Percentiles rank a stretch among this genome's conserved stretches.
Evolutionary conservation across 1,140 invertebrate species (phyloP).

Genomic region (Dendroctonus valens): DNA sequence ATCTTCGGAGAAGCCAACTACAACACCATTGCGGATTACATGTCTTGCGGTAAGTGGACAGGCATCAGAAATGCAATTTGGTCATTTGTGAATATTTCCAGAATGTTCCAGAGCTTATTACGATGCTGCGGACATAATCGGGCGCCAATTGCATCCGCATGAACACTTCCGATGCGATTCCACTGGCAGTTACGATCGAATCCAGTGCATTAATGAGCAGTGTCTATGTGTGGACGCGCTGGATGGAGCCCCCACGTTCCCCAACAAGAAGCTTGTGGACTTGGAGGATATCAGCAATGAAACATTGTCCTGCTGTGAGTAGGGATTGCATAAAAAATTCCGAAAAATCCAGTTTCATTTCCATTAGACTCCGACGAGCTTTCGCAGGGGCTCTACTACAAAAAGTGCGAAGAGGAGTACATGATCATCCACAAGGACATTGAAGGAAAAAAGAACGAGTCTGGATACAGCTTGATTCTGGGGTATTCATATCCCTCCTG

Average conservation of each 20-base stretch:
- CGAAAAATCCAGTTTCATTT: background rate
- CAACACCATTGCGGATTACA: constrained; percentile 49
- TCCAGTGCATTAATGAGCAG: constrained; percentile 56
- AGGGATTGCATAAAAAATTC: background rate
- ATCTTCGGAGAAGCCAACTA: constrained; percentile 60
- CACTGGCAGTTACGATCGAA: constrained; percentile 57
- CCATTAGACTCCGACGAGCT: background rate
- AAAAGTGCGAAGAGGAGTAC: constrained; percentile 53
- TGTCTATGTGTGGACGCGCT: constrained; percentile 57
- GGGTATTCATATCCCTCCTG: constrained; percentile 51
- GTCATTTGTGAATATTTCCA: constrained; percentile 37
- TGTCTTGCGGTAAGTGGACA: constrained; percentile 57
- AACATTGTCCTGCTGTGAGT: constrained; percentile 57
- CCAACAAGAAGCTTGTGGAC: constrained; percentile 46
- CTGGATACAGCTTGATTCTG: constrained; percentile 42
- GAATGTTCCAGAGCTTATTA: constrained; percentile 54
- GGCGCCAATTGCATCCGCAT: constrained; percentile 36
- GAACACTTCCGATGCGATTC: constrained; percentile 52
- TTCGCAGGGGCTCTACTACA: constrained; percentile 48
- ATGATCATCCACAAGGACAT: constrained; percentile 46
- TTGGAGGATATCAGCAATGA: constrained; percentile 48
- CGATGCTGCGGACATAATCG: constrained; percentile 42
- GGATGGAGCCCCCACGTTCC: constrained; percentile 50
- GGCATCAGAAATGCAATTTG: background rate
- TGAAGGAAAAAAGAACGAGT: constrained; percentile 44